Evolutionary conservation across 2,888 invertebrate species (phyloP).

Genomic region (Charanyca ferruginea): DNA sequence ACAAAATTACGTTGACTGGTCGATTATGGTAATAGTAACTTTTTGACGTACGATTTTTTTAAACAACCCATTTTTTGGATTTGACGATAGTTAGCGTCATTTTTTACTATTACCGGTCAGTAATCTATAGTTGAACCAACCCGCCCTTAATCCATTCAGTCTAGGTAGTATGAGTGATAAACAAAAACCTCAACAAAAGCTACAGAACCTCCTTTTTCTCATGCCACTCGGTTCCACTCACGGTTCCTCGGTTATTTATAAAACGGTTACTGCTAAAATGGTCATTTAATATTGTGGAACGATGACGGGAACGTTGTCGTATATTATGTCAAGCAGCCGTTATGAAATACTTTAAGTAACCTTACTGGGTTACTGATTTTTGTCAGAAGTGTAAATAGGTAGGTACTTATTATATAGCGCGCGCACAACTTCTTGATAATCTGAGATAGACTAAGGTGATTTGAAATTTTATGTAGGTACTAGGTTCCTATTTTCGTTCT

Average conservation of each 20-base stretch:
- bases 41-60: too few species aligned
- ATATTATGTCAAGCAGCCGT: conserved; percentile 49
- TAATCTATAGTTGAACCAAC: too few species aligned
- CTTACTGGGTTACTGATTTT: conserved; percentile 24
- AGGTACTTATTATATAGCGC: background rate
- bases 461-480: too few species aligned
- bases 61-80: too few species aligned
- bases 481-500: too few species aligned
- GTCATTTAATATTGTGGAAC: conserved; percentile 58
- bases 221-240: background rate
- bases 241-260: conserved; percentile 43
- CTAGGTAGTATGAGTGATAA: background rate
- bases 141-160: background rate
- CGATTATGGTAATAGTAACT: too few species aligned
- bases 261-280: conserved; percentile 57
- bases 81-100: too few species aligned
- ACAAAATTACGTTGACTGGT: too few species aligned
- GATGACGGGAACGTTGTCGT: conserved; percentile 53
- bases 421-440: background rate
- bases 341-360: conserved; percentile 45
- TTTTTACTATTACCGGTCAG: too few species aligned
- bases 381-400: conserved; percentile 8
- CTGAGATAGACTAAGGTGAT: background rate
- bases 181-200: background rate
- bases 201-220: conserved; percentile 35